Percentiles rank a stretch among this genome's conserved stretches.
These are phyloP conservation scores for Rhopalosiphum maidis DNA, from an alignment of 1,140 invertebrate species.

Conservation along the genomic window DNA sequence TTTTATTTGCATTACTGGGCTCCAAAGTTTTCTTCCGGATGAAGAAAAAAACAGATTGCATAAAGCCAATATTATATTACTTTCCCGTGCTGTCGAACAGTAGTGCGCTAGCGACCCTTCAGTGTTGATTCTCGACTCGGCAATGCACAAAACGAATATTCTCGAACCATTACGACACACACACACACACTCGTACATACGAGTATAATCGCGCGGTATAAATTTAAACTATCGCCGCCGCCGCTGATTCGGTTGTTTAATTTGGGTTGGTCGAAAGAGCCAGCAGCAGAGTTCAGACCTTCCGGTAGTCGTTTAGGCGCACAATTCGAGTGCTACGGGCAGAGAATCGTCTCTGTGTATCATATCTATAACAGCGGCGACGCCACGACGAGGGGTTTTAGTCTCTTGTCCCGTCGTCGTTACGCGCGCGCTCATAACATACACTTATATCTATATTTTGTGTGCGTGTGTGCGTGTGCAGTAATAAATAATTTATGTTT, in stretches of 20 bases:
- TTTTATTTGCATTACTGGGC: constrained; percentile 14
- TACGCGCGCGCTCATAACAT: not conserved
- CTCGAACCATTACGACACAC: not conserved
- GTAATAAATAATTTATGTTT: constrained; percentile 52
- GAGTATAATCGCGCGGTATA: not conserved
- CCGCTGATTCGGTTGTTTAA: not conserved
- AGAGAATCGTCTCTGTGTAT: not conserved
- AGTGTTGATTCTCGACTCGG: not conserved
- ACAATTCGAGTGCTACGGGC: not conserved
- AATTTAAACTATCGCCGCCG: not conserved
- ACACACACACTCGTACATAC: too few relatives aligned
- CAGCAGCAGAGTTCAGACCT: not conserved
- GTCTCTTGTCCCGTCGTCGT: not conserved
- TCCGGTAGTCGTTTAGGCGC: constrained; percentile 10
- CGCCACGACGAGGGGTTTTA: not conserved
- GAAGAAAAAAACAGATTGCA: not conserved
- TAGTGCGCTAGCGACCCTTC: not conserved
- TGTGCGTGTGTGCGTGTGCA: not conserved
- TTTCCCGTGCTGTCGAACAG: not conserved
- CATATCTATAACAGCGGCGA: not conserved
- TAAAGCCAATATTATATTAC: constrained; percentile 18
- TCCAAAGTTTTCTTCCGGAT: not conserved
- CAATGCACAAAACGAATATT: not conserved
- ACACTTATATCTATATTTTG: not conserved
- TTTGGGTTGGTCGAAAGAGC: not conserved